Conservation (phyloP, 2,113 vertebrate genomes). For the Cynopterus brachyotis region DNA sequence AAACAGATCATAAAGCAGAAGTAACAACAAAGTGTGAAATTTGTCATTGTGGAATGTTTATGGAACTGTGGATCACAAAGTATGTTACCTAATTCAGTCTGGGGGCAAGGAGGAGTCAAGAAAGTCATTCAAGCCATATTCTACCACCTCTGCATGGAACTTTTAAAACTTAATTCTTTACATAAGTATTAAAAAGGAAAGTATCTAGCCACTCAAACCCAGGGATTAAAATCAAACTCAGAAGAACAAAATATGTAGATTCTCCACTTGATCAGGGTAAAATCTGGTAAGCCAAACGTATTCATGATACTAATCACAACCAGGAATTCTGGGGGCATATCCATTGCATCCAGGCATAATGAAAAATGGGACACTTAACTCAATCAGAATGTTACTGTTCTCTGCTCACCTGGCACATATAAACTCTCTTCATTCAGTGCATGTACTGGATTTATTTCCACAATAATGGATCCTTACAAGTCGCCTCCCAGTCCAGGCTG, state of each 20-base stretch:
- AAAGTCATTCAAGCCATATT: background rate
- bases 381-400: background rate
- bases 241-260: background rate
- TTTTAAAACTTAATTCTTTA: background rate
- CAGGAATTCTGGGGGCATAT: constrained; percentile 11
- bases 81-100: background rate
- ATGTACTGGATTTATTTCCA: background rate
- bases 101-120: background rate
- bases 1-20: background rate
- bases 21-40: background rate
- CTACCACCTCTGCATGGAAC: background rate
- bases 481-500: background rate
- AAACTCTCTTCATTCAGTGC: background rate
- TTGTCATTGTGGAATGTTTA: background rate
- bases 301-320: constrained; percentile 6
- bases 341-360: background rate
- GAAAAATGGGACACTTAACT: constrained; percentile 34
- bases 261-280: constrained; percentile 19
- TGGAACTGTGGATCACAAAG: background rate
- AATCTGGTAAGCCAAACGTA: constrained; percentile 50
- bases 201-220: background rate
- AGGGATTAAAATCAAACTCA: constrained; percentile 33
- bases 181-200: constrained; percentile 9
- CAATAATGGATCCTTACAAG: background rate
- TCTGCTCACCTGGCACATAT: background rate